These are phyloP conservation scores for Callorhinus ursinus DNA, from an alignment of 2,113 vertebrate genomes.

Conservation along the genomic window DNA sequence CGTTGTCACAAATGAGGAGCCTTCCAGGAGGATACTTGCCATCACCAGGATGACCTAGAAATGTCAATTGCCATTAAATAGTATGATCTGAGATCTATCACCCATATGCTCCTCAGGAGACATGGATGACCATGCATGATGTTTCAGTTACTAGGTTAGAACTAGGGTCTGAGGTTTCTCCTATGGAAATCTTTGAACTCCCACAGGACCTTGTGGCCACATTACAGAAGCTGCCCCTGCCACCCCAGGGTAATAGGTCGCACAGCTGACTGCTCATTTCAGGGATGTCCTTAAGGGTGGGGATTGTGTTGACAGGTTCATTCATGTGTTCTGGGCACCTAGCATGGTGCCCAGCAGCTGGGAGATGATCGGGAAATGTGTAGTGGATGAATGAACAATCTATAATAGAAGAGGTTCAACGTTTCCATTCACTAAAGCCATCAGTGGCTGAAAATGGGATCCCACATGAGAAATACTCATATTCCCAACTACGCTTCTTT, in stretches of 20 bases:
- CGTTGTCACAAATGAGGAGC: neutral
- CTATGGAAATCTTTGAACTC: neutral
- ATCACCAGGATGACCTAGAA: constrained; percentile 54
- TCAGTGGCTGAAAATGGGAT: neutral
- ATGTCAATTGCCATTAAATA: constrained; percentile 51
- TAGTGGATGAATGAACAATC: neutral
- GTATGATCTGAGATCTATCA: neutral
- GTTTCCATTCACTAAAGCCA: neutral
- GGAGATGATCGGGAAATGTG: neutral
- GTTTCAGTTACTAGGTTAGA: constrained; percentile 2
- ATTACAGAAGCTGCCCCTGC: neutral
- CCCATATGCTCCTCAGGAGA: constrained; percentile 11
- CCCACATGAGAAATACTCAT: neutral
- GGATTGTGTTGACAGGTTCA: neutral
- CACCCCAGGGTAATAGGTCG: neutral
- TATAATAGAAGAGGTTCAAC: neutral
- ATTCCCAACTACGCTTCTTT: neutral
- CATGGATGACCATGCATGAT: neutral
- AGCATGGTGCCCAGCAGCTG: neutral
- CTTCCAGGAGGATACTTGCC: constrained; percentile 47
- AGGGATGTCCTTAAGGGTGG: neutral
- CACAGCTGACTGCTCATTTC: neutral
- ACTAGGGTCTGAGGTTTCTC: neutral
- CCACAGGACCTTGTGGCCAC: neutral
- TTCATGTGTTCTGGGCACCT: neutral